Evolutionary conservation across 2,797 vertebrate species (phyloP).

Genomic region (Champsocephalus esox): DNA sequence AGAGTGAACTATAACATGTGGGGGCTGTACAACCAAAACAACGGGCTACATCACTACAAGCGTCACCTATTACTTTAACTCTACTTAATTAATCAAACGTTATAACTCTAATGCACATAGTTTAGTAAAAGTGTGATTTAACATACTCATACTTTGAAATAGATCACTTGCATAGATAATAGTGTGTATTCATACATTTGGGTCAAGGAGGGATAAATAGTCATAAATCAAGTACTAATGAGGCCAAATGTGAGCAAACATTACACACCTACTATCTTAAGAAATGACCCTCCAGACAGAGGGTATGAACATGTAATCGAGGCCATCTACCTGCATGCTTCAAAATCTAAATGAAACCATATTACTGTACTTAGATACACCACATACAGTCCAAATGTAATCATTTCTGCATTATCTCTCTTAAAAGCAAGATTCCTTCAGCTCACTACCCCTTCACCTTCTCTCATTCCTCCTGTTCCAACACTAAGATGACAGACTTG

Average conservation of each 20-base stretch:
- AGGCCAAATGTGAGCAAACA: constrained; percentile 48
- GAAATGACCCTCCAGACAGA: constrained; percentile 37
- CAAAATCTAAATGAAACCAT: background rate
- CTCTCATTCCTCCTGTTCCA: constrained; percentile 3
- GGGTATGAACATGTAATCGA: constrained; percentile 27
- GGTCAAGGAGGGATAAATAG: constrained; percentile 61
- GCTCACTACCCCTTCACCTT: background rate
- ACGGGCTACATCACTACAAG: too few relatives aligned
- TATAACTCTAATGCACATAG: background rate
- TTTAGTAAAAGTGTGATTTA: background rate
- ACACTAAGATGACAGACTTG: constrained; percentile 5
- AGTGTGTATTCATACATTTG: constrained; percentile 21
- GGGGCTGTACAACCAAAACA: too few relatives aligned
- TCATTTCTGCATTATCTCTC: too few relatives aligned
- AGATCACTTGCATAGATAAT: background rate
- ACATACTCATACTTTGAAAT: background rate
- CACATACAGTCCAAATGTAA: background rate
- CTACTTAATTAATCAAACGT: background rate
- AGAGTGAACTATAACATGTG: too few relatives aligned
- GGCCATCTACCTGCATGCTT: constrained; percentile 30
- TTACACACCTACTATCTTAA: constrained; percentile 41
- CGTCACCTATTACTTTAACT: too few relatives aligned
- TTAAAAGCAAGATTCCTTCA: too few relatives aligned
- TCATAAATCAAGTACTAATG: constrained; percentile 61
- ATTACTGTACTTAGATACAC: constrained; percentile 1